Conservation (phyloP, 2,888 invertebrate genomes). For the Mimas tiliae region DNA sequence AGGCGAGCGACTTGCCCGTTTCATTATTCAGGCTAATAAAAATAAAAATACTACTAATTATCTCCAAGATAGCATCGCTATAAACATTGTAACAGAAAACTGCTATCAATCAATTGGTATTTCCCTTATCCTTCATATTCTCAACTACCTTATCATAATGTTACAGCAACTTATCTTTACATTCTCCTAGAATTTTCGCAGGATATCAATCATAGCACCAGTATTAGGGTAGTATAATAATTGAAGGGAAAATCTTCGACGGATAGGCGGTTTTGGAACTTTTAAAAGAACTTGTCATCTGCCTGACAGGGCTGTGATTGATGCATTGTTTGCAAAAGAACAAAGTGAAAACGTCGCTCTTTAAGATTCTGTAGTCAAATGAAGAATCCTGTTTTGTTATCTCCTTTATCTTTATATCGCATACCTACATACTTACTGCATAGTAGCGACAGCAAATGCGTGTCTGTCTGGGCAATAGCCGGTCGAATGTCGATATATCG, state of each 20-base stretch:
- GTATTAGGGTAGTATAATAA: slow-evolving; percentile 47
- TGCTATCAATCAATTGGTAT: slow-evolving; percentile 16
- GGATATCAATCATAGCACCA: slow-evolving; percentile 55
- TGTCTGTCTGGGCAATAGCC: too few relatives aligned
- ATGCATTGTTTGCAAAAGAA: slow-evolving; percentile 49
- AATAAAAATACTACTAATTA: not conserved
- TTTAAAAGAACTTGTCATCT: slow-evolving; percentile 55
- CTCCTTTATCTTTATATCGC: too few relatives aligned
- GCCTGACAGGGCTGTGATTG: slow-evolving; percentile 55
- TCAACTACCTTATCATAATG: slow-evolving; percentile 36
- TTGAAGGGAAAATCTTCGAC: slow-evolving; percentile 55
- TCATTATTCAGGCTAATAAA: too few relatives aligned
- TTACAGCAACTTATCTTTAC: slow-evolving; percentile 40
- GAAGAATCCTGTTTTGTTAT: too few relatives aligned
- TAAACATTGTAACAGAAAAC: not conserved
- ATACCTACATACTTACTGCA: too few relatives aligned
- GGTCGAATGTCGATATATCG: too few relatives aligned
- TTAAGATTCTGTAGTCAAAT: not conserved
- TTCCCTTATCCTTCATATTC: slow-evolving; percentile 32
- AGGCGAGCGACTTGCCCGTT: too few relatives aligned
- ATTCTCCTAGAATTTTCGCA: slow-evolving; percentile 35
- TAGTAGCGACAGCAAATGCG: too few relatives aligned
- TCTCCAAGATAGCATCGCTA: not conserved
- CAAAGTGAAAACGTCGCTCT: slow-evolving; percentile 51
- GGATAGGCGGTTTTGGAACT: slow-evolving; percentile 50